phyloP scores from a whole-genome alignment of 2,797 vertebrate genomes.

The Sebastes minor region DNA sequence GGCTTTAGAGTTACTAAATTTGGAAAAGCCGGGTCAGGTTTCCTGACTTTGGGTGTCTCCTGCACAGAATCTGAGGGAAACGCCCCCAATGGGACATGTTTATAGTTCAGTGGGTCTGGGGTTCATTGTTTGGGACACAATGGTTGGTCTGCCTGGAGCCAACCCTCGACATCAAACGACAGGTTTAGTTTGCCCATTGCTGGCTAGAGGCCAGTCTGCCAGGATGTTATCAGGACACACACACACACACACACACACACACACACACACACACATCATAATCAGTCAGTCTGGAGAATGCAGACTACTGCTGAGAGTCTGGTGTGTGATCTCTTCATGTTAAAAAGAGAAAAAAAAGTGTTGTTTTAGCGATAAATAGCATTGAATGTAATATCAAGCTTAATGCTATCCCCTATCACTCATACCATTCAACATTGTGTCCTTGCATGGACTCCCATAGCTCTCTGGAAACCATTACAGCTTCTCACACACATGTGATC shows the following conservation, averaged over 20 bases:
- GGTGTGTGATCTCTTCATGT: not conserved
- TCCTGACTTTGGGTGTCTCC: constrained; percentile 87
- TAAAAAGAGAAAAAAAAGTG: constrained; percentile 17
- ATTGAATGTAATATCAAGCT: not conserved
- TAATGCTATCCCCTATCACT: not conserved
- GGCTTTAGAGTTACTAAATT: constrained; percentile 76
- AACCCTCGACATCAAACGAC: constrained; percentile 82
- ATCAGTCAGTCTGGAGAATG: constrained; percentile 57
- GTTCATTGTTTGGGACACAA: constrained; percentile 88
- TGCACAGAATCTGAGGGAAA: constrained; percentile 80
- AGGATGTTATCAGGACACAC: constrained; percentile 69
- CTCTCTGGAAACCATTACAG: not conserved
- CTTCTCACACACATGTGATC: not conserved
- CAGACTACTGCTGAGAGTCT: constrained; percentile 27
- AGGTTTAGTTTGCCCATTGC: constrained; percentile 79
- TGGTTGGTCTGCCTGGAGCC: constrained; percentile 88
- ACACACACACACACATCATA: constrained; percentile 29
- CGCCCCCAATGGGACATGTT: constrained; percentile 83
- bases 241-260: constrained; percentile 3
- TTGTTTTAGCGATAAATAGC: constrained; percentile 10
- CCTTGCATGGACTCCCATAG: not conserved
- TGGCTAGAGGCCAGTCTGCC: constrained; percentile 75
- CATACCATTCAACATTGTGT: not conserved
- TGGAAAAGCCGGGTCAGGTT: constrained; percentile 79
- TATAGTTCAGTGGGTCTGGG: constrained; percentile 85